Evolutionary conservation across 2,888 invertebrate species (phyloP), one percentile per base, ranked within the genome.

Genomic region (Ornithoptera alexandrae): DNA sequence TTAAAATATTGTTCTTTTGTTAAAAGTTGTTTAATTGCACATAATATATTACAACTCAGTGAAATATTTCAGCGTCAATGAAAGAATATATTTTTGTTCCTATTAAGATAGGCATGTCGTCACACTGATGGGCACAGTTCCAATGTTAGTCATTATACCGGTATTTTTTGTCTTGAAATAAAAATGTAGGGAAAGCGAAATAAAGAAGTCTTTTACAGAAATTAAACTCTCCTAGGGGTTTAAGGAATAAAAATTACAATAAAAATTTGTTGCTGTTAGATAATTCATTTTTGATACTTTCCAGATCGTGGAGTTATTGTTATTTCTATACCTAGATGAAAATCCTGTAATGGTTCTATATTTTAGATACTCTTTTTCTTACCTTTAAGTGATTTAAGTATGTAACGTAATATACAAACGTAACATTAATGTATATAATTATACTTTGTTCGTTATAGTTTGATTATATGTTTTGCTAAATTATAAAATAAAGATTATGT

Each of bases 41-140:
- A 30, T 30, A 30, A 30, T 30, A 10, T 39, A 39, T 39, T 10
- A 39, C 39, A 39, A 10, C 10, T 8, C 8, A 8, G 39, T 39
- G 39, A 39, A 39, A 39, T 39, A 39, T 39, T 36, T 39, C 18
- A 39, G 30, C 15, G 20, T 56, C 18, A 50, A 50, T 50, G 18
- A 17, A 50, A 50, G 50, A 50, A 17, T 39, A 39, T 39, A 39
- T 66, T 70, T 62, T 62, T 66, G 30, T 62, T 62, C 56, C 60
- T 69, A 60, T 60, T 58, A 53, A 68, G 50, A 50, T 46, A 18
- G 20, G 18, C 20, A 62, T 65, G 61, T 62, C 62, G 46, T 65
- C 66, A 63, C 64, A 42, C 17, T 60, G 8, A 57, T 65, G 65
- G 61, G 69, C 69, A 69, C 56, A 56, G 57, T 39, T 69, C 69